These are phyloP conservation scores for Hylia prasina DNA, from an alignment of 2,113 vertebrate species.

Conservation along the genomic window DNA sequence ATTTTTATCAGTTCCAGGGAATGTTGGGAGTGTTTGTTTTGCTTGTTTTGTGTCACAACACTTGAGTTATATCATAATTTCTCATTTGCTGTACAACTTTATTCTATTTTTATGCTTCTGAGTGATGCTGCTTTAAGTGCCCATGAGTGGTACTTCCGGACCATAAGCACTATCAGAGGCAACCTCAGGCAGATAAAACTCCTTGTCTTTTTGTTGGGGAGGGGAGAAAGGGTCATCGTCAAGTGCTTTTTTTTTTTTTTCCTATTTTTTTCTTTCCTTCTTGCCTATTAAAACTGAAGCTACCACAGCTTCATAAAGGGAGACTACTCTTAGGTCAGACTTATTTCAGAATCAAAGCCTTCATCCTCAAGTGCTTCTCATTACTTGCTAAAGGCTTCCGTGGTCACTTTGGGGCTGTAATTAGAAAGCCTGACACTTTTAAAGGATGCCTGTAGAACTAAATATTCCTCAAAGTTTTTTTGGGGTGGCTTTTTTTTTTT, in stretches of 20 bases:
- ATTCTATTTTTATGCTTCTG: slow-evolving; percentile 79
- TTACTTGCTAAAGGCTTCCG: slow-evolving; percentile 46
- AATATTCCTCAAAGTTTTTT: background rate
- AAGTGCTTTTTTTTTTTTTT: slow-evolving; percentile 40
- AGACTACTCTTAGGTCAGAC: slow-evolving; percentile 66
- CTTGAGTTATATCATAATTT: slow-evolving; percentile 73
- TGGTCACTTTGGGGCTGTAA: slow-evolving; percentile 65
- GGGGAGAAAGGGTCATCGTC: slow-evolving; percentile 67
- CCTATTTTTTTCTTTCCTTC: background rate
- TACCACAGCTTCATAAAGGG: slow-evolving; percentile 28
- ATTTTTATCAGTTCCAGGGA: slow-evolving; percentile 24
- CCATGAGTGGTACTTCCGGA: slow-evolving; percentile 79
- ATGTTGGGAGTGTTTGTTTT: slow-evolving; percentile 15
- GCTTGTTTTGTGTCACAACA: slow-evolving; percentile 39
- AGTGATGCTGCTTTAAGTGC: slow-evolving; percentile 76
- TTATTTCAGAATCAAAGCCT: slow-evolving; percentile 72
- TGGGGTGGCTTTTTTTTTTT: background rate
- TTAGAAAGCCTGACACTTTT: slow-evolving; percentile 41
- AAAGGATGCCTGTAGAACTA: background rate
- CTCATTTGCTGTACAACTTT: slow-evolving; percentile 73
- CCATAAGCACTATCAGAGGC: slow-evolving; percentile 65
- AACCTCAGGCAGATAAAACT: slow-evolving; percentile 78
- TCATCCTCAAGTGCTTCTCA: slow-evolving; percentile 69
- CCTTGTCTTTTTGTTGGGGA: slow-evolving; percentile 69
- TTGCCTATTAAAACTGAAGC: slow-evolving; percentile 63